Evolutionary conservation across 2,888 invertebrate species (phyloP).

Genomic region (Malthinus seriepunctatus): DNA sequence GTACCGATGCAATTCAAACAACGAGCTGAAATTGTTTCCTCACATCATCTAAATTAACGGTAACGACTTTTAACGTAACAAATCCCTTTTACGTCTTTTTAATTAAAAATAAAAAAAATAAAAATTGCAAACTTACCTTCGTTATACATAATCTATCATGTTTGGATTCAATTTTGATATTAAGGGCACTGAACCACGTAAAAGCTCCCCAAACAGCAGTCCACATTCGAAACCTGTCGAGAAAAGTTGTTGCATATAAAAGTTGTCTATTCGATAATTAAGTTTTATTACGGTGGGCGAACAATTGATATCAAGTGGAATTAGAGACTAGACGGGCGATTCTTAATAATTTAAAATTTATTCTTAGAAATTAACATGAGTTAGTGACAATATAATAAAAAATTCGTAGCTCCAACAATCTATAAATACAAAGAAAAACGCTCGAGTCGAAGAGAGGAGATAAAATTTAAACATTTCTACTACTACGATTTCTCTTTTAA

Average conservation of each 20-base stretch:
- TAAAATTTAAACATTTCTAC: too few relatives aligned
- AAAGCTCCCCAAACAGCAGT: slow-evolving; percentile 26
- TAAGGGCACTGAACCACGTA: slow-evolving; percentile 21
- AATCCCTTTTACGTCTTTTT: too few relatives aligned
- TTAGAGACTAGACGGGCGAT: slow-evolving; percentile 30
- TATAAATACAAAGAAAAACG: too few relatives aligned
- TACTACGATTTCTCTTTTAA: too few relatives aligned
- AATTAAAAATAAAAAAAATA: not conserved
- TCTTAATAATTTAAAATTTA: slow-evolving; percentile 28
- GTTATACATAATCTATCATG: slow-evolving; percentile 21
- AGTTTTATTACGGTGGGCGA: slow-evolving; percentile 31
- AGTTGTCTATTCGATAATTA: slow-evolving; percentile 27
- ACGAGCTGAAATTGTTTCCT: not conserved
- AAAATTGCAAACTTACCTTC: slow-evolving; percentile 13
- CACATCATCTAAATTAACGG: not conserved
- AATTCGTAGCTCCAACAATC: not conserved
- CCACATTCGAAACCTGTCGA: slow-evolving; percentile 25
- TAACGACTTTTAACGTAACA: not conserved
- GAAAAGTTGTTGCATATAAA: slow-evolving; percentile 21
- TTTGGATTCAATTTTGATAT: slow-evolving; percentile 16
- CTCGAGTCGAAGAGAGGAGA: too few relatives aligned
- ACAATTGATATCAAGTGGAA: slow-evolving; percentile 31
- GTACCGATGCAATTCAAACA: too few relatives aligned
- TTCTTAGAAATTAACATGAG: slow-evolving; percentile 26
- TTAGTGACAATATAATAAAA: not conserved